Percentiles rank a stretch among this genome's conserved stretches.
Evolutionary conservation across 2,797 vertebrate genomes (phyloP).

Genomic region (Distichodus sexfasciatus): DNA sequence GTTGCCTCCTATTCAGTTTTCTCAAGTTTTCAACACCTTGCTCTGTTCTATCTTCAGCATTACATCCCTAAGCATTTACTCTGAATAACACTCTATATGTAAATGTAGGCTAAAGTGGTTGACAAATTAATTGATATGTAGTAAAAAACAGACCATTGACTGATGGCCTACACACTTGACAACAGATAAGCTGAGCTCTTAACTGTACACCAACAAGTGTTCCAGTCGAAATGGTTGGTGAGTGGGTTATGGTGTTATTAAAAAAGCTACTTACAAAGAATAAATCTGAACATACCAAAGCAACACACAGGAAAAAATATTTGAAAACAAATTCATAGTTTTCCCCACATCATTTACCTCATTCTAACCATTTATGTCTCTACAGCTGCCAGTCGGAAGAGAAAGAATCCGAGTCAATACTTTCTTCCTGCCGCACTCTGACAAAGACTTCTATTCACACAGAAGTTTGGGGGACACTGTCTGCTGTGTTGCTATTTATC

Average conservation of each 20-base stretch:
- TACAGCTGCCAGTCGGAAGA: background rate
- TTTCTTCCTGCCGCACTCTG: slow-evolving; percentile 15
- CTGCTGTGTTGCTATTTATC: slow-evolving; percentile 79
- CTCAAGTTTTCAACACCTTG: too few species aligned
- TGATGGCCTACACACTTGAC: too few species aligned
- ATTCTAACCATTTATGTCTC: background rate
- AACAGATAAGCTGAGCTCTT: too few species aligned
- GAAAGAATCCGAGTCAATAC: slow-evolving; percentile 17
- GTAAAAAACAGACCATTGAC: too few species aligned
- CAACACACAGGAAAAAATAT: background rate
- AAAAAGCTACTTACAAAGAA: background rate
- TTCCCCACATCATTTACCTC: slow-evolving; percentile 17
- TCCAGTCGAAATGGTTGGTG: too few species aligned
- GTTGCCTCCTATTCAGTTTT: too few species aligned
- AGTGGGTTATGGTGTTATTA: background rate
- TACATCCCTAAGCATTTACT: too few species aligned
- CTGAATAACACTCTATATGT: too few species aligned
- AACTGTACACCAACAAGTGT: too few species aligned
- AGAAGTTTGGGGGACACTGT: slow-evolving; percentile 69
- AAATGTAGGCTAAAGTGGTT: too few species aligned
- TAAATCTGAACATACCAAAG: background rate
- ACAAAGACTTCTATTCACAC: slow-evolving; percentile 65
- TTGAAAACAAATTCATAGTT: background rate
- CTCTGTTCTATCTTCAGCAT: too few species aligned
- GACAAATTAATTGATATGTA: too few species aligned